Conservation (phyloP, 2,888 invertebrate species). For the Apamea anceps region DNA sequence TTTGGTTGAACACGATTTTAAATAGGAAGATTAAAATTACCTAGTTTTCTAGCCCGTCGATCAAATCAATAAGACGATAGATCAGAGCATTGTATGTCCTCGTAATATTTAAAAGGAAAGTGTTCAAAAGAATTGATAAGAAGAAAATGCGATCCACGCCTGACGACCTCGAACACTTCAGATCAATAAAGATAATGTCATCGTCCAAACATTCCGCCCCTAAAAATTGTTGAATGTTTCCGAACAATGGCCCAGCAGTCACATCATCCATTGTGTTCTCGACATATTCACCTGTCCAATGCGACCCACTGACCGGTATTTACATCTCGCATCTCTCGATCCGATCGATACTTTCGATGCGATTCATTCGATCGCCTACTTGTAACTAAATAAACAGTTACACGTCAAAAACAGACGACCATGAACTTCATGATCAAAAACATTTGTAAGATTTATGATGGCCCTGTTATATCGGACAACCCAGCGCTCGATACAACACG, state of each 20-base stretch:
- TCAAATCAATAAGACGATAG: constrained; percentile 21
- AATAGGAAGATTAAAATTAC: not conserved
- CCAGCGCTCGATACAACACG: constrained; percentile 57
- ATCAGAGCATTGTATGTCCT: constrained; percentile 11
- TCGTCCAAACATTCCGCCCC: constrained; percentile 64
- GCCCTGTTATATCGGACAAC: constrained; percentile 62
- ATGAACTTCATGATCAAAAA: constrained; percentile 78
- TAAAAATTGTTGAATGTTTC: constrained; percentile 69
- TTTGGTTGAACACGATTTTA: constrained; percentile 12
- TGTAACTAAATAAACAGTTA: constrained; percentile 75
- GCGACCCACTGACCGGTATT: constrained; percentile 82
- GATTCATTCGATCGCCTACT: constrained; percentile 78
- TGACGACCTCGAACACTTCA: constrained; percentile 70
- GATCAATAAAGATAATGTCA: constrained; percentile 78
- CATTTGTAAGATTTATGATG: constrained; percentile 72
- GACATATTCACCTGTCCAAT: constrained; percentile 79
- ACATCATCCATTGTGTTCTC: constrained; percentile 73
- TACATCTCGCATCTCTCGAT: constrained; percentile 69
- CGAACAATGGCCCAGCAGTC: constrained; percentile 73
- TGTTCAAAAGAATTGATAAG: constrained; percentile 51
- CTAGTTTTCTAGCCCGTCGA: constrained; percentile 3
- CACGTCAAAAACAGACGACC: constrained; percentile 71
- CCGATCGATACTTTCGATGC: constrained; percentile 78
- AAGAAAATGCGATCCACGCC: constrained; percentile 51
- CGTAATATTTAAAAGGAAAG: constrained; percentile 59